phyloP scores from a whole-genome alignment of 2,888 invertebrate genomes.

The Caradrina clavipalpis region DNA sequence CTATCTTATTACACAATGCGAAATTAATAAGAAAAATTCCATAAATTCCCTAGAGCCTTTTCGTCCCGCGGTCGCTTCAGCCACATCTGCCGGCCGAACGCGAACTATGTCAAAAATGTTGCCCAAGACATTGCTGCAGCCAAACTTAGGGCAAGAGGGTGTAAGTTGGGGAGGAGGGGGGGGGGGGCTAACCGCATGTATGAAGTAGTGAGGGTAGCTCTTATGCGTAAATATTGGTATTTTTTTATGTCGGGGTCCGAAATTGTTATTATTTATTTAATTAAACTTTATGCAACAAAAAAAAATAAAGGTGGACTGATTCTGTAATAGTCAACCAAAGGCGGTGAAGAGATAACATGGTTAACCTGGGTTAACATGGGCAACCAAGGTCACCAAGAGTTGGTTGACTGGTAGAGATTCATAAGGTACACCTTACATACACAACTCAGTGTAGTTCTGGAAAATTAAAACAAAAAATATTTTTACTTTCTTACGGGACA shows the following conservation, averaged over 20 bases:
- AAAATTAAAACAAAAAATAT: too few species aligned
- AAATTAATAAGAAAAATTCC: conserved; percentile 62
- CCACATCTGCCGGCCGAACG: conserved; percentile 43
- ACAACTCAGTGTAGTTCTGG: too few species aligned
- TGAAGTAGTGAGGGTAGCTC: conserved; percentile 41
- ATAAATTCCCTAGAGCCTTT: conserved; percentile 30
- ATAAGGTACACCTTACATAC: too few species aligned
- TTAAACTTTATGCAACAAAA: too few species aligned
- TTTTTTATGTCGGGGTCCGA: background rate
- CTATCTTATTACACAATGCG: conserved; percentile 27
- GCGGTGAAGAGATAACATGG: too few species aligned
- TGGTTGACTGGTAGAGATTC: too few species aligned
- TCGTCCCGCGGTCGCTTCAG: conserved; percentile 13
- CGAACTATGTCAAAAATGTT: conserved; percentile 70
- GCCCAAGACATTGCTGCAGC: conserved; percentile 61
- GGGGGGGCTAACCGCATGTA: conserved; percentile 25
- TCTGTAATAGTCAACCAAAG: too few species aligned
- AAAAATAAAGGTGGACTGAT: too few species aligned
- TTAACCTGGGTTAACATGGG: too few species aligned
- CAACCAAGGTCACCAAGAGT: too few species aligned
- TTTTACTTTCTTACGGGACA: too few species aligned
- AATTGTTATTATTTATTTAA: background rate
- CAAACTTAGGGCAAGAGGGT: conserved; percentile 34
- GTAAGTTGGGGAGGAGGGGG: background rate
- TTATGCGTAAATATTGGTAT: background rate